Evolutionary conservation across 1,140 invertebrate genomes (phyloP).

Genomic region (Neodiprion virginianus): DNA sequence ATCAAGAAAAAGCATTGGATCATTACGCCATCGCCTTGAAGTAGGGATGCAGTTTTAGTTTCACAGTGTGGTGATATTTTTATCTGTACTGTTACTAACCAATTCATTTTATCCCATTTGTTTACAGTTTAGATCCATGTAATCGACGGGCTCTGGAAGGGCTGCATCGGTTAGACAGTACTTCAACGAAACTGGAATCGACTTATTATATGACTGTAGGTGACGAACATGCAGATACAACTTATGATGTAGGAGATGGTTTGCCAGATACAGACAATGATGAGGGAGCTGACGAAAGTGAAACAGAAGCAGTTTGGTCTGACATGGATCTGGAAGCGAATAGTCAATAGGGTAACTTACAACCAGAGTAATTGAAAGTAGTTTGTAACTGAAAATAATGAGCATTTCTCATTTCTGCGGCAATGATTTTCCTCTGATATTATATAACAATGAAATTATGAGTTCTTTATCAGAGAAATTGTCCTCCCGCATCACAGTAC

Average conservation of each 20-base stretch:
- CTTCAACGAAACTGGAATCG: conserved; percentile 62
- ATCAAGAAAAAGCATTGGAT: conserved; percentile 75
- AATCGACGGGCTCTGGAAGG: conserved; percentile 75
- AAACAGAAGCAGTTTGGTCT: conserved; percentile 69
- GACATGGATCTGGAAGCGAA: conserved; percentile 66
- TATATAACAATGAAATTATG: not conserved
- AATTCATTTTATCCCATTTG: conserved; percentile 10
- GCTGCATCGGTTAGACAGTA: conserved; percentile 71
- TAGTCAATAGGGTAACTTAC: conserved; percentile 49
- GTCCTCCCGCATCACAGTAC: no score
- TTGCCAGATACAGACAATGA: conserved; percentile 60
- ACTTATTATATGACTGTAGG: conserved; percentile 63
- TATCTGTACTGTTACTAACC: not conserved
- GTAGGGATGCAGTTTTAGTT: conserved; percentile 51
- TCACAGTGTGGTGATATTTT: not conserved
- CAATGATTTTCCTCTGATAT: not conserved
- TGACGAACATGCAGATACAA: conserved; percentile 64
- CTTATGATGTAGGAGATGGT: conserved; percentile 66
- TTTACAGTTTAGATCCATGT: conserved; percentile 70
- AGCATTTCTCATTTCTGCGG: not conserved
- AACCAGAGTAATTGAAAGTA: not conserved
- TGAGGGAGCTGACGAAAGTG: conserved; percentile 66
- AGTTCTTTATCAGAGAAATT: not conserved
- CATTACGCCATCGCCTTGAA: conserved; percentile 75
- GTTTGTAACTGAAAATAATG: not conserved